These are phyloP conservation scores for Oreochromis aureus DNA, from an alignment of 2,113 vertebrate genomes.

Conservation along the genomic window DNA sequence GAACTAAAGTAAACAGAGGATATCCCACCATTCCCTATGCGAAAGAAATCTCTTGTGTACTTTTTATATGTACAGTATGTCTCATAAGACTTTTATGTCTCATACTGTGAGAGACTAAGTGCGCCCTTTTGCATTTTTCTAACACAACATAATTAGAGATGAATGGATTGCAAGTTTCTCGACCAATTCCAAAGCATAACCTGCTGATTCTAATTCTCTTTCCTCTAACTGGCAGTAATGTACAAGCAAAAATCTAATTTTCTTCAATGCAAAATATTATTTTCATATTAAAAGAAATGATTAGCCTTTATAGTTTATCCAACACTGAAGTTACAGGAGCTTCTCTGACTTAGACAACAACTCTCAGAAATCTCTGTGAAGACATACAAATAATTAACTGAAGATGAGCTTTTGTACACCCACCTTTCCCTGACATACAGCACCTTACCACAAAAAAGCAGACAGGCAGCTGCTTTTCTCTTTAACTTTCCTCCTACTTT, in stretches of 20 bases:
- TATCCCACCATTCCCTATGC: not conserved
- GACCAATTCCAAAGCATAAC: fast-evolving
- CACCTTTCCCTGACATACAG: not conserved
- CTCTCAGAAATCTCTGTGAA: not conserved
- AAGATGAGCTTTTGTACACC: not conserved
- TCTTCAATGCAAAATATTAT: not conserved
- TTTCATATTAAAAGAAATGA: fast-evolving
- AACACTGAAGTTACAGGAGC: not conserved
- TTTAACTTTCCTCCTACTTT: not conserved
- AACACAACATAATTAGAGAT: not conserved
- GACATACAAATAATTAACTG: fast-evolving
- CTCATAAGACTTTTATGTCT: not conserved
- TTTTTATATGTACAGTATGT: not conserved
- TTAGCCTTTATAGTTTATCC: not conserved
- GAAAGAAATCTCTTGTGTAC: not conserved
- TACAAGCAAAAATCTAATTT: not conserved
- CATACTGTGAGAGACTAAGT: not conserved
- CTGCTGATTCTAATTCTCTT: not conserved
- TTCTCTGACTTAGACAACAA: not conserved
- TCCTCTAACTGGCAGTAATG: not conserved
- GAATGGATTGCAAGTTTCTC: not conserved
- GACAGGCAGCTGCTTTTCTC: not conserved
- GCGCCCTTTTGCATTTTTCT: not conserved
- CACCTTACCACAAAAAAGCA: not conserved
- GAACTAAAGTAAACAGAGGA: not conserved